These are phyloP conservation scores for Megalopta genalis DNA, from an alignment of 1,140 invertebrate species.

Conservation along the genomic window DNA sequence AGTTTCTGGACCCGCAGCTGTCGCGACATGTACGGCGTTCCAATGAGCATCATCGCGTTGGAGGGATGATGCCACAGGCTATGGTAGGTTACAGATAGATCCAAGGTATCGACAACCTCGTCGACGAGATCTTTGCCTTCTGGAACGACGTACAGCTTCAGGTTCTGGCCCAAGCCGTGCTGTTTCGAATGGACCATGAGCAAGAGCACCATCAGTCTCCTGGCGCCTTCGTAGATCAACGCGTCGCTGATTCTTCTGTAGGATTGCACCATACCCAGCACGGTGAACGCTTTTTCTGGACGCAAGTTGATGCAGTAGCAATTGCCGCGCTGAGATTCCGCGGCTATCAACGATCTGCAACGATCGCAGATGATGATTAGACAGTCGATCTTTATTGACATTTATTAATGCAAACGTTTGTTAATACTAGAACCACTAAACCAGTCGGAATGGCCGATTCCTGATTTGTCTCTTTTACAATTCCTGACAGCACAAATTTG, in stretches of 20 bases:
- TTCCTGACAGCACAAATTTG: too few relatives aligned
- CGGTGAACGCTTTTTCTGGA: constrained; percentile 39
- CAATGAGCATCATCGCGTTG: constrained; percentile 52
- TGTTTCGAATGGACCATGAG: constrained; percentile 39
- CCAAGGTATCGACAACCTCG: background rate
- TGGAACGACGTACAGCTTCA: constrained; percentile 56
- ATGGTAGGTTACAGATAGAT: constrained; percentile 53
- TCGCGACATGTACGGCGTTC: constrained; percentile 65
- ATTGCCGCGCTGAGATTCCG: constrained; percentile 59
- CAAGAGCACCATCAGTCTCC: constrained; percentile 55
- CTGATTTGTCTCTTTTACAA: too few relatives aligned
- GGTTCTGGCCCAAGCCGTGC: constrained; percentile 37
- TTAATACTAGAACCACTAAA: too few relatives aligned
- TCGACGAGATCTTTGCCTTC: constrained; percentile 25
- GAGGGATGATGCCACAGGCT: constrained; percentile 53
- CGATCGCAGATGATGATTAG: constrained; percentile 6
- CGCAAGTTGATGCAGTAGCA: constrained; percentile 68
- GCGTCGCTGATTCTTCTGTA: constrained; percentile 61
- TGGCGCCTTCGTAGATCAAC: constrained; percentile 53
- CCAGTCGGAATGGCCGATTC: too few relatives aligned
- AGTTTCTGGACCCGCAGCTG: constrained; percentile 62
- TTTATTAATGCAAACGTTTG: too few relatives aligned
- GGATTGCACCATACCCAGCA: constrained; percentile 49
- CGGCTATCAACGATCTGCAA: constrained; percentile 60
- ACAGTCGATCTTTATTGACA: too few relatives aligned